Conservation (phyloP, 2,888 invertebrate species). For the Papilio elwesi region DNA sequence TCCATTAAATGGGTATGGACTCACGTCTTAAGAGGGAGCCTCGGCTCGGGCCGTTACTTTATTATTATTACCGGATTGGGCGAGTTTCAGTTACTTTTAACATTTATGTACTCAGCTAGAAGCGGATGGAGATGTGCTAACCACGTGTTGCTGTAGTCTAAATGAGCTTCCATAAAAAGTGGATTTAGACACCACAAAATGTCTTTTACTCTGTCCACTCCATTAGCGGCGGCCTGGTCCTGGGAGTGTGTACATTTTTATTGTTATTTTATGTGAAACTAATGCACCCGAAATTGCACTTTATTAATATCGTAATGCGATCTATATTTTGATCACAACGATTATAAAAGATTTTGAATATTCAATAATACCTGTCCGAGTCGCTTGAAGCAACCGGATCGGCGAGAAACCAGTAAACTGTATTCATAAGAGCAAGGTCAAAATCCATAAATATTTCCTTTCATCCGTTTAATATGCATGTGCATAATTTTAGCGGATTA, state of each 20-base stretch:
- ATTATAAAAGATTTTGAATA: constrained; percentile 30
- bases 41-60: no score
- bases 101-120: no score
- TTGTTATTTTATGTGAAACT: background rate
- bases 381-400: constrained; percentile 34
- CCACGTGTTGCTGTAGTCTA: background rate
- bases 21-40: no score
- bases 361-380: constrained; percentile 29
- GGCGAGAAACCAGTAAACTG: constrained; percentile 37
- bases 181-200: background rate
- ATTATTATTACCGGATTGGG: no score
- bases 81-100: no score
- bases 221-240: background rate
- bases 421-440: constrained; percentile 48
- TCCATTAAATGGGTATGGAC: no score
- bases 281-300: constrained; percentile 12
- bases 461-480: constrained; percentile 44
- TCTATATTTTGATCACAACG: constrained; percentile 3
- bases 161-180: background rate
- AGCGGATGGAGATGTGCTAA: no score
- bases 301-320: background rate
- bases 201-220: constrained; percentile 3
- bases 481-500: constrained; percentile 42
- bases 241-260: constrained; percentile 18
- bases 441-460: constrained; percentile 46